Evolutionary conservation across 2,797 vertebrate species (phyloP).

Genomic region (Amphiprion clarkii): DNA sequence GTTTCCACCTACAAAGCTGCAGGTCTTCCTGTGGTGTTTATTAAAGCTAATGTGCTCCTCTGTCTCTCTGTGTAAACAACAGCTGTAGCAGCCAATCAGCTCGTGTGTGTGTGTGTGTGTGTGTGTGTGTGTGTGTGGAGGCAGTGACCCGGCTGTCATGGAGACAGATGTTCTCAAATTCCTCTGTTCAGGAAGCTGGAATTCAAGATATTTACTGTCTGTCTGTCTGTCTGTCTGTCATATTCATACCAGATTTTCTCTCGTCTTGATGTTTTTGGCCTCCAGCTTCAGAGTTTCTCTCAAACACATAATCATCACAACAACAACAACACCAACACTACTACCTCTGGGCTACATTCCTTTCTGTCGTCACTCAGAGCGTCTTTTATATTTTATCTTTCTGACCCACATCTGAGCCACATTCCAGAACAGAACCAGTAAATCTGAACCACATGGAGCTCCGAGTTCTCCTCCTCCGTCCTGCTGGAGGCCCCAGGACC

Average conservation of each 20-base stretch:
- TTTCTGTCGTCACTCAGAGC: too few relatives aligned
- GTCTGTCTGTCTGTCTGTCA: conserved; percentile 29
- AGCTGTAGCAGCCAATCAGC: too few relatives aligned
- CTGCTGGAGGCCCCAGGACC: not conserved
- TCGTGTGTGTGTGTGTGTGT: not conserved
- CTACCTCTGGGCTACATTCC: too few relatives aligned
- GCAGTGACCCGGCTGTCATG: conserved; percentile 80
- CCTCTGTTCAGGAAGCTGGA: conserved; percentile 79
- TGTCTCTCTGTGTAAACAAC: too few relatives aligned
- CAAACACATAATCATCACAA: conserved; percentile 68
- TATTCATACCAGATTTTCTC: conserved; percentile 68
- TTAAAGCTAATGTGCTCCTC: too few relatives aligned
- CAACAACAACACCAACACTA: conserved; percentile 34
- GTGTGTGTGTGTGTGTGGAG: conserved; percentile 46
- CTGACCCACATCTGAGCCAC: conserved; percentile 76
- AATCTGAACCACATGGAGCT: conserved; percentile 79
- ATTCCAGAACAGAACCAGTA: conserved; percentile 69
- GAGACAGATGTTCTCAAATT: conserved; percentile 85
- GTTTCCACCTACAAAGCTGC: too few relatives aligned
- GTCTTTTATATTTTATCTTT: conserved; percentile 50
- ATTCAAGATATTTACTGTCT: conserved; percentile 81
- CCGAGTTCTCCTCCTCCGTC: conserved; percentile 22
- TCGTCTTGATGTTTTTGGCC: conserved; percentile 55
- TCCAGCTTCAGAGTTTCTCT: conserved; percentile 50
- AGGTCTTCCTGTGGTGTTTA: too few relatives aligned